Evolutionary conservation across 1,140 invertebrate species (phyloP), one percentile per base, ranked within the genome.

Genomic region (Cotesia glomerata): DNA sequence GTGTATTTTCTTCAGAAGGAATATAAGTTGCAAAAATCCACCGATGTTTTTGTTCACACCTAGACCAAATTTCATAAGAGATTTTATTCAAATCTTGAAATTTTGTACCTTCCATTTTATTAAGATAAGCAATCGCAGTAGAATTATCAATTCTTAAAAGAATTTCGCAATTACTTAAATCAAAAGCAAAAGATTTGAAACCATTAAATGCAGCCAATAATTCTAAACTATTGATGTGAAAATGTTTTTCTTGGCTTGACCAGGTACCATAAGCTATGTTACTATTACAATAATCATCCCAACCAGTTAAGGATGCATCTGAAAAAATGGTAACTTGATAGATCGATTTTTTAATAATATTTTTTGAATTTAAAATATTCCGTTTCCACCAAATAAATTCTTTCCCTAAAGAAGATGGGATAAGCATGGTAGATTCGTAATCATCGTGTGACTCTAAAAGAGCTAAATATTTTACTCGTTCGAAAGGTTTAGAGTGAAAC

Each of bases 161-260:
- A 39, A 39, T 39, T 39, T 39, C 36, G 4, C n/a, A 16, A 64
- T 34, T 64, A 11, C 26, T 39, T 13, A 32, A 68, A 16, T 26
- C 45, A 11, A 39, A 3, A 18, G 73, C 75, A 59, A 76, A 75
- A 14, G 58, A 65, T 69, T 73, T 64, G 14, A 69, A 26, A n/a
- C 14, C 72, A 14, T 76, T 51, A 13, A 72, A 71, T 16, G 52
- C 78, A 9, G 79, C 78, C 49, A 62, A 59, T 39, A 61, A 5
- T 34, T 65, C 56, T 52, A 61, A 69, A 62, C 36, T 72, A 75
- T 79, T 81, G 14, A 80, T 81, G 51, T 80, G 79, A 5, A 74
- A n/a, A n/a, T n/a, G n/a, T n/a, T n/a, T n/a, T n/a, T n/a, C n/a
- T n/a, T n/a, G n/a, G n/a, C n/a, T n/a, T 26, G 11, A 62, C 77